Evolutionary conservation across 2,888 invertebrate species (phyloP).

Genomic region (Ditylenchus weischeri): DNA sequence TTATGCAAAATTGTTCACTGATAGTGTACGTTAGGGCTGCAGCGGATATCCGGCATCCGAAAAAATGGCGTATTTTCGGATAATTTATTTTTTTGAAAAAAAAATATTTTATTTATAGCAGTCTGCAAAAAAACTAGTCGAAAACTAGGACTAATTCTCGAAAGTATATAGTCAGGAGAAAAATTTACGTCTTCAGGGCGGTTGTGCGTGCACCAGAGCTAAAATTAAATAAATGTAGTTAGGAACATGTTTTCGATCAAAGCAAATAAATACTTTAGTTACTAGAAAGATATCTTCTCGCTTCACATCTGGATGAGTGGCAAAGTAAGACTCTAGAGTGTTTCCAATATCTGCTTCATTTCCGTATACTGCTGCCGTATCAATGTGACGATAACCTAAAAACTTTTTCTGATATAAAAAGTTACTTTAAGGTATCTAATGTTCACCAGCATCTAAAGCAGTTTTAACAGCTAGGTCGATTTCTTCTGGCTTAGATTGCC

Average conservation of each 20-base stretch:
- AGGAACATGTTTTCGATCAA: conserved; percentile 58
- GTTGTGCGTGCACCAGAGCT: conserved; percentile 26
- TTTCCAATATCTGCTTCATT: conserved; percentile 72
- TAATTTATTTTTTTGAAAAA: too few species aligned
- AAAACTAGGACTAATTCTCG: too few species aligned
- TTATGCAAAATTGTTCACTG: too few species aligned
- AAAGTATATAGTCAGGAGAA: conserved; percentile 32
- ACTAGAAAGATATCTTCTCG: conserved; percentile 52
- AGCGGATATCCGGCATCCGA: too few species aligned
- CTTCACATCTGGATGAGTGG: conserved; percentile 60
- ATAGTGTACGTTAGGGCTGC: too few species aligned
- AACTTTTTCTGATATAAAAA: too few species aligned
- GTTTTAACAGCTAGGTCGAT: conserved; percentile 37
- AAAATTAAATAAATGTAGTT: conserved; percentile 47
- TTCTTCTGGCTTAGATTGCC: conserved; percentile 35
- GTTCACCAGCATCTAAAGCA: conserved; percentile 41
- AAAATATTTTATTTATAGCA: too few species aligned
- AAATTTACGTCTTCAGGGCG: conserved; percentile 25
- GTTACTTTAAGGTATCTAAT: too few species aligned
- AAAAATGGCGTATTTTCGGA: too few species aligned
- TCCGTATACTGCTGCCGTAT: conserved; percentile 65
- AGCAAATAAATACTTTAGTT: conserved; percentile 35
- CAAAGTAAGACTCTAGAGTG: conserved; percentile 14
- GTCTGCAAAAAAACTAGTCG: too few species aligned
- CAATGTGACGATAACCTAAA: conserved; percentile 48